Evolutionary conservation across 2,113 vertebrate genomes (phyloP).

Genomic region (Microcebus tavaratra): DNA sequence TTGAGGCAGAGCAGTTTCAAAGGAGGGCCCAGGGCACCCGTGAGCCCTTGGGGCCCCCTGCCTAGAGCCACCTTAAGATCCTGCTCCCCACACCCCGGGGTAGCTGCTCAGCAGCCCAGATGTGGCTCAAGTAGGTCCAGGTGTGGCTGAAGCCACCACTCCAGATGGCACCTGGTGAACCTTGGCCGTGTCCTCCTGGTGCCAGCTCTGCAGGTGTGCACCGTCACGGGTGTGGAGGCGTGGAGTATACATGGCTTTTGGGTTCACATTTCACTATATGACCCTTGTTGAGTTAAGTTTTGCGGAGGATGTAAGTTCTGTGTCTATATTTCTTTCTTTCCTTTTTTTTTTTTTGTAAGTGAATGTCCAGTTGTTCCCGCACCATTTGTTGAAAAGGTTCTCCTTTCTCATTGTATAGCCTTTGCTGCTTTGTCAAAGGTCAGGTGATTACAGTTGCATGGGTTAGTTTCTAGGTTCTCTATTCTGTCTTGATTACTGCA

Average conservation of each 20-base stretch:
- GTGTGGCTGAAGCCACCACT: background rate
- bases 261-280: background rate
- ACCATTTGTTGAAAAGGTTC: background rate
- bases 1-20: background rate
- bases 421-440: background rate
- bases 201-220: background rate
- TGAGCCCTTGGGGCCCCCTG: fast-evolving
- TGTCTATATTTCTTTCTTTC: background rate
- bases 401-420: background rate
- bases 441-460: background rate
- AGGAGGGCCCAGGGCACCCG: fast-evolving
- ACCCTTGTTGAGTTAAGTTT: background rate
- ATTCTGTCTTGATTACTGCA: background rate
- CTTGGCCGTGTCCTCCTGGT: no score
- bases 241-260: fast-evolving
- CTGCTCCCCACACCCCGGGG: background rate
- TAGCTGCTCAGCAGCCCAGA: fast-evolving
- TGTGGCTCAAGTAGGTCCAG: background rate
- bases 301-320: no score
- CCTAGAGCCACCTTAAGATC: no score
- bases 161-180: background rate
- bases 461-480: background rate
- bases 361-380: background rate
- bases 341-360: background rate
- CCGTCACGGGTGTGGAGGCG: fast-evolving